Evolutionary conservation across 1,140 invertebrate genomes (phyloP), one percentile per base, ranked within the genome.

Genomic region (Acyrthosiphon pisum): DNA sequence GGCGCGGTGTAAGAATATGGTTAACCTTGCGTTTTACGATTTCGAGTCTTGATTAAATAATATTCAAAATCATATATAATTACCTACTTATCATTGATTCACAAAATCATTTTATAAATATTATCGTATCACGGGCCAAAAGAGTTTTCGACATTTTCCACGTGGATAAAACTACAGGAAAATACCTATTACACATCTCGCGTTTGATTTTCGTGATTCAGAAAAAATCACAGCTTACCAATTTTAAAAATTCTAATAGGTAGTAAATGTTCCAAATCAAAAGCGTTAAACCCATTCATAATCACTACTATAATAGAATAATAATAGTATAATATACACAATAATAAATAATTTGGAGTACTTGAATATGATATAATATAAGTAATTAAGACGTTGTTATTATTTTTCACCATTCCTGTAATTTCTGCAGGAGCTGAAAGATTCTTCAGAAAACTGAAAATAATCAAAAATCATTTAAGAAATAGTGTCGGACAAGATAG

Each of bases 401-500:
- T 68, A n/a, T 68, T 68, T 68, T n/a, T 11, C 3, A 68, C 26
- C 30, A 68, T 68, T n/a, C 11, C 60, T n/a, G 20, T 68, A n/a
- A 68, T 0, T 68, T 68, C 30, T 6, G 60, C 60, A n/a, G 30
- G 4, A n/a, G 30, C 60, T 68, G 60, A n/a, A n/a, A 68, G 60
- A 68, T 68, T 30, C 11, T 14, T n/a, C 11, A 68, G 30, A 6
- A 68, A 68, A 68, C 11, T 68, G 8, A 68, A 87, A 87, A 41
- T 30, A 9, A 48, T 87, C 1, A 41, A 87, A 30, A 87, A 44
- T 44, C n/a, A 41, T 87, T 8, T 87, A 18, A 87, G 20, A 87
- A 87, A 48, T 87, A 87, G 35, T 87, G 48, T 18, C 86, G 86
- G 86, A 48, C 44, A 87, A 48, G 44, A n/a, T n/a, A n/a, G n/a